Percentiles rank a stretch among this genome's conserved stretches.
phyloP scores from a whole-genome alignment of 2,888 invertebrate genomes.

The Drosophila phalerata region DNA sequence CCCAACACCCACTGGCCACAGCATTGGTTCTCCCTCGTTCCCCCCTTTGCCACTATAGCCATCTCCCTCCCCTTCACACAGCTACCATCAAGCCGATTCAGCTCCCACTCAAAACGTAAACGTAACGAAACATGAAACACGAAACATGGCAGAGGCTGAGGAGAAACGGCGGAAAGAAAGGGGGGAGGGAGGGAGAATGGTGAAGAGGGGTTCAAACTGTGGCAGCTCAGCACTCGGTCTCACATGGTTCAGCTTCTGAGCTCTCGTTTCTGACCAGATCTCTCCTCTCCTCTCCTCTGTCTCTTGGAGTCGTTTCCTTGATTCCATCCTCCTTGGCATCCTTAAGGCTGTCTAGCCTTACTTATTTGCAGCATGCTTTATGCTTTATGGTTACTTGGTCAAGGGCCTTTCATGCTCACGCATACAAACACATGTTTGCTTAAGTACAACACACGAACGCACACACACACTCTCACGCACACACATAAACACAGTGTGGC shows the following conservation, averaged over 20 bases:
- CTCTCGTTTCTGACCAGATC: slow-evolving; percentile 46
- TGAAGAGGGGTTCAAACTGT: background rate
- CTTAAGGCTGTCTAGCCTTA: slow-evolving; percentile 76
- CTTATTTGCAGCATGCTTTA: slow-evolving; percentile 80
- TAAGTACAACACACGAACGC: slow-evolving; percentile 47
- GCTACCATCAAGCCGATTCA: slow-evolving; percentile 18
- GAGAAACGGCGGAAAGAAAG: background rate
- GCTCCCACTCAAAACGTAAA: slow-evolving; percentile 71
- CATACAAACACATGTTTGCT: slow-evolving; percentile 48
- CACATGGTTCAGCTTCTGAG: slow-evolving; percentile 40
- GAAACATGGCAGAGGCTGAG: slow-evolving; percentile 46
- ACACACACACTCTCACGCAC: slow-evolving; percentile 40
- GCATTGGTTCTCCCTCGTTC: slow-evolving; percentile 10
- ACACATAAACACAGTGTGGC: slow-evolving; percentile 20
- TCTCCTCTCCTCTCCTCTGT: background rate
- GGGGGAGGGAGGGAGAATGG: too few relatives aligned
- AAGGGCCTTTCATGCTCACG: slow-evolving; percentile 73
- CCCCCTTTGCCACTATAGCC: background rate
- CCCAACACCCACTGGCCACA: slow-evolving; percentile 23
- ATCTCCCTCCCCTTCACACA: background rate
- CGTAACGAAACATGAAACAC: slow-evolving; percentile 77
- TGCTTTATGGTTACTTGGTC: slow-evolving; percentile 82
- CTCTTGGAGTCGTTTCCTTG: background rate
- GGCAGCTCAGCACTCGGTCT: slow-evolving; percentile 28
- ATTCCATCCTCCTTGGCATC: slow-evolving; percentile 19